Evolutionary conservation across 2,888 invertebrate species (phyloP), one percentile per base, ranked within the genome.

Genomic region (Microctonus brassicae): DNA sequence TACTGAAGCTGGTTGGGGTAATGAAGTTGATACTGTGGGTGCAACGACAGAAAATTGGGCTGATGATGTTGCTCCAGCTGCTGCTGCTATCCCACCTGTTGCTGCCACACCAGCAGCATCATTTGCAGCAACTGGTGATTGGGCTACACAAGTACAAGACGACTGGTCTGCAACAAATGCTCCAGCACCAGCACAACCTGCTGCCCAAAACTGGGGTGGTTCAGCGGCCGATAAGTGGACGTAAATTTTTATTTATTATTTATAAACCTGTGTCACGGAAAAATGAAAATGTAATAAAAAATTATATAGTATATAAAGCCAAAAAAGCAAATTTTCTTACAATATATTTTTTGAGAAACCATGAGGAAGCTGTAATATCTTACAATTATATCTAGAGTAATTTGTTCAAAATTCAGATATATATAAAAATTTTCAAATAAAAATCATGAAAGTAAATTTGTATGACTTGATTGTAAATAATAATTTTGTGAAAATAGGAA

Each of bases 121-220:
- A 24, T 79, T 81, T n/a, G 53, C 77, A 13, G 64, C 81, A 0
- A 60, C 75, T 26, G 58, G 72, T 33, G 77, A 77, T 36, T 77
- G 76, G 76, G 69, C 76, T 5, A 73, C 76, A 11, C 76, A 73
- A 57, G 72, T 73, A 1, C 90, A 90, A 85, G 91, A 91, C 74
- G 91, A 91, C 83, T 91, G 91, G 90, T 88, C 89, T 6, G 85
- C 88, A 4, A 82, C 89, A 0, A 84, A 90, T 0, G 79, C 88
- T 6, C 82, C 80, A 47, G 78, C 84, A 74, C 87, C 90, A 0
- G 64, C 85, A 33, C 55, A 81, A 6, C 36, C 82, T 75, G 55
- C 79, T 67, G 75, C 85, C 3, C 90, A 91, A 6, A 91, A 90
- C 58, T 92, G 93, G 93, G 92, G 91, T 76, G 90, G 91, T 74